Evolutionary conservation across 2,113 vertebrate genomes (phyloP).

Genomic region (Hemicordylus capensis): DNA sequence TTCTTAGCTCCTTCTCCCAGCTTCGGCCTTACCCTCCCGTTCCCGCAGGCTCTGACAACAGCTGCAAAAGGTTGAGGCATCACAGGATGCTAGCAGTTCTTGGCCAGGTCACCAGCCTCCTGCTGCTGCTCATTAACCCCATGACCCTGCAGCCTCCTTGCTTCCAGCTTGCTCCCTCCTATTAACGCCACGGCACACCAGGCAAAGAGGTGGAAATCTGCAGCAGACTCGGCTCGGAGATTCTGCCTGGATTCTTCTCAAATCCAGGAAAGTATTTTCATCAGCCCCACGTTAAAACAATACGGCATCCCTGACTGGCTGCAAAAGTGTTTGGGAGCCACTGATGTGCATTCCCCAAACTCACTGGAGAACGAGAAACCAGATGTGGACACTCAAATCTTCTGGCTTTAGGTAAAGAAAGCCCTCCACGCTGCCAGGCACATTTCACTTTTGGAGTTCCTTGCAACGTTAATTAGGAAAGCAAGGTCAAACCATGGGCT

Average conservation of each 20-base stretch:
- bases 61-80: background rate
- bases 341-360: background rate
- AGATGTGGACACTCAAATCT: background rate
- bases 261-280: background rate
- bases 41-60: background rate
- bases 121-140: background rate
- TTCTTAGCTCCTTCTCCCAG: rapidly evolving
- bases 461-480: background rate
- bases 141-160: background rate
- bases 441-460: background rate
- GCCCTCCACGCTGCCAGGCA: too few species aligned
- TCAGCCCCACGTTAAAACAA: background rate
- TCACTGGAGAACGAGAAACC: background rate
- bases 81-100: rapidly evolving
- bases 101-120: background rate
- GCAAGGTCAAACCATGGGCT: background rate
- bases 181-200: rapidly evolving
- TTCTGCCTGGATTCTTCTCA: rapidly evolving
- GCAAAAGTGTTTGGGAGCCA: background rate
- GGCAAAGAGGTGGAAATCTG: rapidly evolving
- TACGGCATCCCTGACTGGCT: background rate
- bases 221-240: background rate
- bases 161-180: rapidly evolving
- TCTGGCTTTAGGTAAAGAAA: background rate
- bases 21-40: background rate